Evolutionary conservation across 2,113 vertebrate species (phyloP).

Genomic region (Formicarius rufipectus): DNA sequence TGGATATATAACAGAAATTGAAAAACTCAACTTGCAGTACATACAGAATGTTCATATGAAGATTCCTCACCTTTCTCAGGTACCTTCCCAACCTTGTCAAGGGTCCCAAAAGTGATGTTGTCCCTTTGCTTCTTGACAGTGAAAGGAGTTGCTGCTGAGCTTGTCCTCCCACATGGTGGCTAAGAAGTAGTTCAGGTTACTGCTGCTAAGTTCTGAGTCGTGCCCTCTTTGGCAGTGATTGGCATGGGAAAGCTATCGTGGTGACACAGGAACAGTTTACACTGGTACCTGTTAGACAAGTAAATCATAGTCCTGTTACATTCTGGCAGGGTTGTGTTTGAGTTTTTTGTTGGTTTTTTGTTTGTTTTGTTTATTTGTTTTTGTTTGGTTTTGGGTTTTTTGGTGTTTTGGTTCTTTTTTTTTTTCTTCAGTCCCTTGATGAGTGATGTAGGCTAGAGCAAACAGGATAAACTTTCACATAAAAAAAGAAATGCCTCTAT

Average conservation of each 20-base stretch:
- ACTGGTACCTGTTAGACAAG: not conserved
- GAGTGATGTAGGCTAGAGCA: not conserved
- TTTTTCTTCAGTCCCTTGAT: not conserved
- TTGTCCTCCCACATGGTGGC: not conserved
- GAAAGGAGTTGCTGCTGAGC: not conserved
- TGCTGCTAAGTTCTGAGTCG: not conserved
- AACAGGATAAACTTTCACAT: not conserved
- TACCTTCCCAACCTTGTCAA: not conserved
- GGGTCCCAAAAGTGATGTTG: not conserved
- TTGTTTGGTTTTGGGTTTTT: too few species aligned
- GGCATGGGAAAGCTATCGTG: not conserved
- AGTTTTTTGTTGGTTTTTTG: too few species aligned
- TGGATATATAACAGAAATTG: not conserved
- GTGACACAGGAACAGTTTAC: not conserved
- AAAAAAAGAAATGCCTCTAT: not conserved
- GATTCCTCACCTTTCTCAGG: not conserved
- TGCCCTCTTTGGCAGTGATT: not conserved
- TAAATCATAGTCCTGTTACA: not conserved
- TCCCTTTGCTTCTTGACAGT: not conserved
- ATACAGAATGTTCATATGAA: not conserved
- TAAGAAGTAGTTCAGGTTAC: not conserved
- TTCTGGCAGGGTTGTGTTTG: not conserved
- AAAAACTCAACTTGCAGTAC: not conserved
- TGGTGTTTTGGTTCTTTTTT: too few species aligned
- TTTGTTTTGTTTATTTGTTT: too few species aligned